phyloP scores from a whole-genome alignment of 2,797 vertebrate species.

The Mallotus villosus region DNA sequence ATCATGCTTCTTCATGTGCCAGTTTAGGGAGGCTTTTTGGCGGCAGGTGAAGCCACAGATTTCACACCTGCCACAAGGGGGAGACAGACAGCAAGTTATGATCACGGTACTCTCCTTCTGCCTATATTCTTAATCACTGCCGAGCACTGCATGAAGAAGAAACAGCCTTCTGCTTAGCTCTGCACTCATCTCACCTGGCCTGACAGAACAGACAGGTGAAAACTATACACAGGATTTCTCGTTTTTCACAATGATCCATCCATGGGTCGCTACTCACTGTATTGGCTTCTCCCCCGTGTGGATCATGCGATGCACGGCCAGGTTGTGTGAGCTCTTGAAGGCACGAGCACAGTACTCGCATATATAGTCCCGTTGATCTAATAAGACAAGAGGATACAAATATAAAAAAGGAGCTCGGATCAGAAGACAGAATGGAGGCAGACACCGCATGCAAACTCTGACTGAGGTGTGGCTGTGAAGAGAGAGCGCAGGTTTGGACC shows the following conservation, averaged over 20 bases:
- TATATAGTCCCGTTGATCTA: slow-evolving; percentile 90
- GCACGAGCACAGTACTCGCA: slow-evolving; percentile 87
- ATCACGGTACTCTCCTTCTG: not conserved
- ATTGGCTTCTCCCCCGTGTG: slow-evolving; percentile 88
- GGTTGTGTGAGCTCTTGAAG: slow-evolving; percentile 87
- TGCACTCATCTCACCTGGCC: no score
- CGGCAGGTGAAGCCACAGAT: slow-evolving; percentile 92
- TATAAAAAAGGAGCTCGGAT: not conserved
- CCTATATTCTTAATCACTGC: no score
- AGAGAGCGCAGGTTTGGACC: not conserved
- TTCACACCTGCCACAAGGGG: slow-evolving; percentile 80
- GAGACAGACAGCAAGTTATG: slow-evolving; percentile 39
- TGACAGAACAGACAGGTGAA: no score
- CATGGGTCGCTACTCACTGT: slow-evolving; percentile 75
- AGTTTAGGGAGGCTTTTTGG: slow-evolving; percentile 92
- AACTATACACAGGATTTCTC: no score
- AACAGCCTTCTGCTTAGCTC: no score
- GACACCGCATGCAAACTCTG: not conserved
- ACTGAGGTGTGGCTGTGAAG: not conserved
- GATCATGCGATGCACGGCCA: slow-evolving; percentile 88
- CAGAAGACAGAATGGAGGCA: not conserved
- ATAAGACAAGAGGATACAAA: slow-evolving; percentile 10
- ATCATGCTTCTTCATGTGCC: slow-evolving; percentile 95
- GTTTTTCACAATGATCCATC: not conserved
- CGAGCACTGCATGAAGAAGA: no score